These are phyloP conservation scores for Ditylenchus weischeri DNA, from an alignment of 2,888 invertebrate genomes.

Conservation along the genomic window DNA sequence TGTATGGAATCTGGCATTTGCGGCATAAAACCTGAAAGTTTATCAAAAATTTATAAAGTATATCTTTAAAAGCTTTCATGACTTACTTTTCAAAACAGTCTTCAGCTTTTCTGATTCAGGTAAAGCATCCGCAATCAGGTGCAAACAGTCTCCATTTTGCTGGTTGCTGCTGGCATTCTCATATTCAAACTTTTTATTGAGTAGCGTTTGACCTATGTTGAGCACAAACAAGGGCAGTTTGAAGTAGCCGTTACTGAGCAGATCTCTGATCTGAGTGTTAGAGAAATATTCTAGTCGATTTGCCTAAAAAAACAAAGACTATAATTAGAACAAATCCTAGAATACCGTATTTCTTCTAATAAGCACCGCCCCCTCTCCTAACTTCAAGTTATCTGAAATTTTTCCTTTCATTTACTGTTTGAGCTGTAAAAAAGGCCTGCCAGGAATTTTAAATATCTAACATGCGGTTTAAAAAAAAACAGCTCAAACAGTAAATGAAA, in stretches of 20 bases:
- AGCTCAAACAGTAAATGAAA: no score
- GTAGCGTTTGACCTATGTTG: background rate
- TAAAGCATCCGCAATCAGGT: background rate
- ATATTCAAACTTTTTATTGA: background rate
- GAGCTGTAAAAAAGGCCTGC: no score
- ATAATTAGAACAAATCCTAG: background rate
- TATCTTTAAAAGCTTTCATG: background rate
- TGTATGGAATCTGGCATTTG: background rate
- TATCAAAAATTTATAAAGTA: background rate
- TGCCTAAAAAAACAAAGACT: slow-evolving; percentile 2
- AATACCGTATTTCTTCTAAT: no score
- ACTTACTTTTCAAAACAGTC: background rate
- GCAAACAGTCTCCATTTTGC: background rate
- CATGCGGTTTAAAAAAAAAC: no score
- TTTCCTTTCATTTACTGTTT: no score
- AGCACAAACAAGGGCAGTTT: slow-evolving; percentile 10
- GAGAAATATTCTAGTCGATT: slow-evolving; percentile 5
- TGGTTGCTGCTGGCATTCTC: background rate
- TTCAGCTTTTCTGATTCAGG: background rate
- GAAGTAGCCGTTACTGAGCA: background rate
- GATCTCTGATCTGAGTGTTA: background rate
- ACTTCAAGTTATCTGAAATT: no score
- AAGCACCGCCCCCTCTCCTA: no score
- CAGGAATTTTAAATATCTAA: no score
- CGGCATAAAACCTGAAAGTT: background rate